A percentile compares a stretch with the other conserved stretches of the same genome.
These are phyloP conservation scores for Pseudococcus longispinus DNA, from an alignment of 2,888 invertebrate genomes.

Conservation along the genomic window DNA sequence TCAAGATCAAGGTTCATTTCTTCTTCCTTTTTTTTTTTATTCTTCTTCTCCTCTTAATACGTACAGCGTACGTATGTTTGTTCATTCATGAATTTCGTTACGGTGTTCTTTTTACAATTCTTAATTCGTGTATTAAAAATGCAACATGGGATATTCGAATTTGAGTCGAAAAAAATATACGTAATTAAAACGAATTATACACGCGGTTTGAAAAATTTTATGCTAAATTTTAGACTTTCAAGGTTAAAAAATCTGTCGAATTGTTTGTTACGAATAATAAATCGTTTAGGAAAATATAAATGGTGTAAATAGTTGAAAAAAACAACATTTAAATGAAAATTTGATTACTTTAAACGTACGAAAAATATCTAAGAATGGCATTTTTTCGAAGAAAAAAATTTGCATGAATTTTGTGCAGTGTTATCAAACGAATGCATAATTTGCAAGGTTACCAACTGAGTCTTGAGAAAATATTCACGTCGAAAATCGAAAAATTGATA, in stretches of 20 bases:
- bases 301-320: not conserved
- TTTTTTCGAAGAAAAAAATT: no score
- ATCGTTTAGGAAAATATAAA: not conserved
- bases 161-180: not conserved
- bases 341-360: no score
- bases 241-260: not conserved
- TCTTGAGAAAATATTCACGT: no score
- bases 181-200: not conserved
- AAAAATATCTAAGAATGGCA: no score
- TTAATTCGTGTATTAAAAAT: not conserved
- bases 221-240: not conserved
- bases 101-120: not conserved
- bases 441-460: no score
- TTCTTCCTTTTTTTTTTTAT: not conserved
- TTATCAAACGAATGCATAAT: no score
- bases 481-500: no score
- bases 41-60: not conserved
- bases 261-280: not conserved
- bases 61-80: not conserved
- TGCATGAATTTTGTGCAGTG: no score
- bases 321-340: not conserved
- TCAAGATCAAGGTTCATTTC: conserved; percentile 19
- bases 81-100: conserved; percentile 7
- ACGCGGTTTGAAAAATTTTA: not conserved
- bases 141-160: not conserved